phyloP scores from a whole-genome alignment of 2,113 vertebrate species.

The Sorex araneus region DNA sequence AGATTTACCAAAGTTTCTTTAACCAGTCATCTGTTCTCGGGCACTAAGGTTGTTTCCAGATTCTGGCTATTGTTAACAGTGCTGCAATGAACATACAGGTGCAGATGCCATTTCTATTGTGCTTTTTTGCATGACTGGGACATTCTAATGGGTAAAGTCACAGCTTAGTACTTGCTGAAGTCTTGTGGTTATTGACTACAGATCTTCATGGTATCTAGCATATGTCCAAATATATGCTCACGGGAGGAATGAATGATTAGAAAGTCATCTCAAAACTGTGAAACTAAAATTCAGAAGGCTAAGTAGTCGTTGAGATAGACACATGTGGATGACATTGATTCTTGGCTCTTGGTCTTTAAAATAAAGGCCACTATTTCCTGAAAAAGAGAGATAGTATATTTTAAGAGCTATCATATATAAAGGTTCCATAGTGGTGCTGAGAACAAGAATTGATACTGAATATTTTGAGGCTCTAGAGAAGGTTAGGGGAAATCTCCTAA shows the following conservation, averaged over 20 bases:
- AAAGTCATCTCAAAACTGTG: background rate
- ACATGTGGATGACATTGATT: background rate
- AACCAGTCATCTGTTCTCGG: too few species aligned
- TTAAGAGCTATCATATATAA: background rate
- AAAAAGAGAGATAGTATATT: background rate
- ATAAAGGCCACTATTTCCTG: background rate
- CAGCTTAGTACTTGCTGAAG: background rate
- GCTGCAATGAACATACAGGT: too few species aligned
- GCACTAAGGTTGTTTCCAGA: too few species aligned
- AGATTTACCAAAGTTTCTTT: too few species aligned
- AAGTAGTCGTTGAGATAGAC: slow-evolving; percentile 3
- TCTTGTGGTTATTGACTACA: background rate
- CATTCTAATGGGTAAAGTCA: too few species aligned
- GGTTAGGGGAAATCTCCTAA: slow-evolving; percentile 38
- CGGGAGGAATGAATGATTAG: background rate
- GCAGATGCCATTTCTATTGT: too few species aligned
- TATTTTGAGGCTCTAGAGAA: slow-evolving; percentile 30
- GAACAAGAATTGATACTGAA: background rate
- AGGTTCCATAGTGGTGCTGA: slow-evolving; percentile 49
- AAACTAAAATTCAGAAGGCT: background rate
- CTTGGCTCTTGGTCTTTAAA: slow-evolving; percentile 27
- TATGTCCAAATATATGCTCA: background rate
- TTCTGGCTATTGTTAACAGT: too few species aligned
- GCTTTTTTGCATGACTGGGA: too few species aligned
- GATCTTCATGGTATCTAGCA: background rate